phyloP scores from a whole-genome alignment of 2,888 invertebrate genomes.

The Ctena decussata region DNA sequence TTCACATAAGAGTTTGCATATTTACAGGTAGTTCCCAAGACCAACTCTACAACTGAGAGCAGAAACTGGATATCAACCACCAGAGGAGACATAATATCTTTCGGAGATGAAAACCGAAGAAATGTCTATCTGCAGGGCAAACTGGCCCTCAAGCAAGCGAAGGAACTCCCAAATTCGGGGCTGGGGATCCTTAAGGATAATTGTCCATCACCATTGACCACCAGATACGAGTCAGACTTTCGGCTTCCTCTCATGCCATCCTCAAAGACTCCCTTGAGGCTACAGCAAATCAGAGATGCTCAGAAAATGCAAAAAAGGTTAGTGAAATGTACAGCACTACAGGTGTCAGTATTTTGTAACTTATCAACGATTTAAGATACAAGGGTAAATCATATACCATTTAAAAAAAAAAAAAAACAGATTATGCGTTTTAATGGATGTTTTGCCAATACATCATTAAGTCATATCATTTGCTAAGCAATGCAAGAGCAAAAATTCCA shows the following conservation, averaged over 20 bases:
- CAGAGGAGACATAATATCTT: constrained; percentile 32
- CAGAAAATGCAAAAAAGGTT: background rate
- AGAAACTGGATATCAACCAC: constrained; percentile 40
- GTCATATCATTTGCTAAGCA: too few species aligned
- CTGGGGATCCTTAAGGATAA: background rate
- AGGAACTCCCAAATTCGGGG: background rate
- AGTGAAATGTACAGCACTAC: too few species aligned
- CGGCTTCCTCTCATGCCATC: background rate
- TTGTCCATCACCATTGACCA: background rate
- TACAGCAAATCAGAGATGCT: background rate
- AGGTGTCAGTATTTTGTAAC: too few species aligned
- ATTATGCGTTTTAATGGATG: too few species aligned
- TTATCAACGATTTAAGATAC: too few species aligned
- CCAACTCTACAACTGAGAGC: background rate
- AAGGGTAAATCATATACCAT: too few species aligned
- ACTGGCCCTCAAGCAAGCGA: constrained; percentile 3
- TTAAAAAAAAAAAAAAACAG: too few species aligned
- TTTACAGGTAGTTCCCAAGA: constrained; percentile 41
- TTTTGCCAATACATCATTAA: too few species aligned
- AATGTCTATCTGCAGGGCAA: constrained; percentile 25
- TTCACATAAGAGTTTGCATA: too few species aligned
- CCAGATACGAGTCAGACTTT: constrained; percentile 32
- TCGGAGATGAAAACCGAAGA: constrained; percentile 24
- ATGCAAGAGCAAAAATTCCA: too few species aligned
- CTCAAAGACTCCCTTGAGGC: background rate